These are phyloP conservation scores for Ashinkailepas kermadecensis DNA, from an alignment of 2,888 invertebrate genomes.

Conservation along the genomic window DNA sequence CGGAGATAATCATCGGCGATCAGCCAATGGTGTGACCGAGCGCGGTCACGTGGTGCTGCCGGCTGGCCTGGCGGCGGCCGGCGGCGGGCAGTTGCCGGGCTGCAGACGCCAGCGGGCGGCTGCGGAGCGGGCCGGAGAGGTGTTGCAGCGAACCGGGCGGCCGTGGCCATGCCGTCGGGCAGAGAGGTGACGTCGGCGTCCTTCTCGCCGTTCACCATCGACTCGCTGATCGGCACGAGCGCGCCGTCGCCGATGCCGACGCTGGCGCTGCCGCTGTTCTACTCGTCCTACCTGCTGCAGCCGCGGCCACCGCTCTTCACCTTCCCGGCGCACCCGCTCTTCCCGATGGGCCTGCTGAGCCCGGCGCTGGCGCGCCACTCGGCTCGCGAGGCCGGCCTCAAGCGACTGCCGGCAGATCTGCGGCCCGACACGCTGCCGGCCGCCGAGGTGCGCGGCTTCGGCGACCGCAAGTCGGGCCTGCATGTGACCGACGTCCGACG, in stretches of 20 bases:
- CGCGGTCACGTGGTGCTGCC: background rate
- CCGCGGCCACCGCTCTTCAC: background rate
- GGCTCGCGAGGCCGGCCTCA: background rate
- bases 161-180: background rate
- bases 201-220: background rate
- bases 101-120: background rate
- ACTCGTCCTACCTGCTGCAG: constrained; percentile 16
- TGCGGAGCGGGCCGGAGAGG: background rate
- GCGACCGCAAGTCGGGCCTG: too few species aligned
- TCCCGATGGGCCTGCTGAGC: constrained; percentile 7
- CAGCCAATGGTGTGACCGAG: background rate
- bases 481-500: background rate
- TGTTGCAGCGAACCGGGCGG: background rate
- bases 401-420: background rate
- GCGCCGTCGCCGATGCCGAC: constrained; percentile 8
- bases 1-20: background rate
- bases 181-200: background rate
- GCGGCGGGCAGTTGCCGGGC: background rate
- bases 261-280: constrained; percentile 13
- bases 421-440: background rate
- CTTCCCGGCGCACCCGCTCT: background rate
- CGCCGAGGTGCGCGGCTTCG: background rate
- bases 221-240: background rate
- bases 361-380: background rate
- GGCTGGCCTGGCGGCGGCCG: background rate